phyloP scores from a whole-genome alignment of 2,797 vertebrate species.

The Adrianichthys oophorus region DNA sequence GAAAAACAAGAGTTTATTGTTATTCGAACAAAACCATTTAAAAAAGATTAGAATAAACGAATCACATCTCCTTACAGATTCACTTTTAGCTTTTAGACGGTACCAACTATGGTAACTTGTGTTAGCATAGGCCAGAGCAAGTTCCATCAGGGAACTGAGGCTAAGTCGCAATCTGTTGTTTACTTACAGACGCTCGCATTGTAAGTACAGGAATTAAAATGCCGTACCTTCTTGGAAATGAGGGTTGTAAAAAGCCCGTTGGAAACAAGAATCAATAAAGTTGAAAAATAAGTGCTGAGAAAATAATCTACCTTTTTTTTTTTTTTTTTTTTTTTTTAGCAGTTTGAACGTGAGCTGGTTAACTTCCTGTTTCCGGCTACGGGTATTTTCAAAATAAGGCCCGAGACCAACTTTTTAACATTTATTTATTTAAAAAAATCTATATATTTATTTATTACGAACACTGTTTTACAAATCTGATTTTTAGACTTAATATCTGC shows the following conservation, averaged over 20 bases:
- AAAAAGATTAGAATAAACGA: accelerated
- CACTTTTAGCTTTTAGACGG: too few species aligned
- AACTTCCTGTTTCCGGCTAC: slow-evolving; percentile 42
- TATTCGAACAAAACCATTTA: neutral
- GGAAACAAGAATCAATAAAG: neutral
- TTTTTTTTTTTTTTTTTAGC: slow-evolving; percentile 16
- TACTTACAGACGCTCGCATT: too few species aligned
- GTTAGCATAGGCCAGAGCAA: too few species aligned
- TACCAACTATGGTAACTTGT: too few species aligned
- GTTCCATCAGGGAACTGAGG: neutral
- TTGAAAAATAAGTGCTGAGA: slow-evolving; percentile 1
- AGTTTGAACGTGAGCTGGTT: slow-evolving; percentile 10
- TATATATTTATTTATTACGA: too few species aligned
- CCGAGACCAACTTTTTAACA: too few species aligned
- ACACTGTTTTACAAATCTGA: too few species aligned
- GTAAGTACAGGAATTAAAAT: neutral
- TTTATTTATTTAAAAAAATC: neutral
- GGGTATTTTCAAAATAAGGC: slow-evolving; percentile 52
- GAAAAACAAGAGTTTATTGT: neutral
- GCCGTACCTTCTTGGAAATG: slow-evolving; percentile 20
- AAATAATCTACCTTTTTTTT: neutral
- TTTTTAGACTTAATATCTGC: too few species aligned
- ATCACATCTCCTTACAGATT: too few species aligned
- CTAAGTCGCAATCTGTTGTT: slow-evolving; percentile 5
- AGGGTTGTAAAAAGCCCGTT: neutral